Conservation (phyloP, 2,797 vertebrate genomes). For the Enteromius anoplus region DNA sequence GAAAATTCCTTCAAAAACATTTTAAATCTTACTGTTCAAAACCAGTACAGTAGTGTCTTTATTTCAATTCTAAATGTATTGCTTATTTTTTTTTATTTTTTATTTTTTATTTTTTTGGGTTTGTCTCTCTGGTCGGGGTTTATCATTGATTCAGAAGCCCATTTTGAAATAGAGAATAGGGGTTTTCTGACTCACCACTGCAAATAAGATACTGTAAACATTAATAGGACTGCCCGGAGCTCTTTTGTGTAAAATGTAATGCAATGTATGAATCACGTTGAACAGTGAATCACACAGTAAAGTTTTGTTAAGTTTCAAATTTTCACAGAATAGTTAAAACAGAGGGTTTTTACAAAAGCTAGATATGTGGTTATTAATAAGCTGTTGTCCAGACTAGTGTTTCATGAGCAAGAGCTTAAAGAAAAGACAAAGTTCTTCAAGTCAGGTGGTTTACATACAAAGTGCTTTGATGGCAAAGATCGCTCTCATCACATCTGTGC, state of each 20-base stretch:
- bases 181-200: background rate
- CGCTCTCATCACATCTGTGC: background rate
- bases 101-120: background rate
- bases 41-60: background rate
- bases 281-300: background rate
- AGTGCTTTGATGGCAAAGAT: background rate
- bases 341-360: background rate
- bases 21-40: no score
- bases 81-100: background rate
- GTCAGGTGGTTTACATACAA: background rate
- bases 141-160: background rate
- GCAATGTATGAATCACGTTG: background rate
- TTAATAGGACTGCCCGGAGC: background rate
- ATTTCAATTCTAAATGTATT: background rate
- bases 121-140: background rate
- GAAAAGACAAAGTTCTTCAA: background rate
- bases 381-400: background rate
- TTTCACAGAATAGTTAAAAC: background rate
- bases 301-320: background rate
- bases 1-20: no score
- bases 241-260: background rate
- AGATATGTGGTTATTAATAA: background rate
- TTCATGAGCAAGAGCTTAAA: background rate
- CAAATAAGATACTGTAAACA: background rate
- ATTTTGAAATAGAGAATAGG: background rate